Evolutionary conservation across 2,797 vertebrate species (phyloP), one percentile per base, ranked within the genome.

Genomic region (Prionace glauca): DNA sequence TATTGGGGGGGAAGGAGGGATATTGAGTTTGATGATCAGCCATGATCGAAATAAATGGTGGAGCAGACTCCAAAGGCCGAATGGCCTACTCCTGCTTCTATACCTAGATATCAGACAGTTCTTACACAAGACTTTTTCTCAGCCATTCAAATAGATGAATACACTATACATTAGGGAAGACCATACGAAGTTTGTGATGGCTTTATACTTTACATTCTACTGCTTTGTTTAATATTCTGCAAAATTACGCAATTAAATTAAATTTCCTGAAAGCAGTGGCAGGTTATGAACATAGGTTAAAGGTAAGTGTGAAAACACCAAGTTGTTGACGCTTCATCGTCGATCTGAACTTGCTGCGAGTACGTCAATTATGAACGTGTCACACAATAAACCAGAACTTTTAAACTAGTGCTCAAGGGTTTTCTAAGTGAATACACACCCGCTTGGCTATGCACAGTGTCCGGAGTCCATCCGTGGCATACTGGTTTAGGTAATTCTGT

Each of bases 361-460:
- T 8, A 69, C 45, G 5, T n/a, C 60, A 29, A 62, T 69, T 65
- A 65, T 7, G 18, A 91, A 65, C 16, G 18, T 0, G 11, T 10
- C n/a, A 69, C 90, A 69, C 62, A 26, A 26, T 36, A 92, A 24
- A 92, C 20, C 18, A 45, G 8, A 84, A 41, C 41, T 45, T 84
- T 45, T 41, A 84, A 45, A 41, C 79, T 9, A 32, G 32, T 67
- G 20, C 32, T 67, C 36, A 9, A 92, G 62, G 16, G 26, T 60
- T 91, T 56, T 65, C 18, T n/a, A 20, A 65, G 62, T 1, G 36
- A 72, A 22, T 65, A 96, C 98, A 98, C 97, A 99, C 99, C 98
- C 98, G 98, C 97, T 99, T 99, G 95, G 99, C 99, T 29, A 99
- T 99, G 97, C 99, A 99, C 12, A 99, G 97, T 0, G 99, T 99